A percentile compares a stretch with the other conserved stretches of the same genome.
phyloP scores from a whole-genome alignment of 35 echinoderm and acorn worm species.

The Ophioderma brevispina region DNA sequence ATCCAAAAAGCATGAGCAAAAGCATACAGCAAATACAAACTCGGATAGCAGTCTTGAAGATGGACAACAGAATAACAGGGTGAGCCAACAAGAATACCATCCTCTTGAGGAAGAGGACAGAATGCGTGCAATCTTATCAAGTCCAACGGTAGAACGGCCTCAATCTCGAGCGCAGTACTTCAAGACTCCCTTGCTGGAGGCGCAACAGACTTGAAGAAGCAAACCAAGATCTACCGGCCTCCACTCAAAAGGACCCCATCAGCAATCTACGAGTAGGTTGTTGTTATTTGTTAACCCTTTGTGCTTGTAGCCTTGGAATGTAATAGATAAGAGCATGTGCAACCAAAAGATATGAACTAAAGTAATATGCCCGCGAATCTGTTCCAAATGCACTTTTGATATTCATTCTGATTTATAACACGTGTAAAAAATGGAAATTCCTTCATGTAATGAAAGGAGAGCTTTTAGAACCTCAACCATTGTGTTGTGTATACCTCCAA shows the following conservation, averaged over 20 bases:
- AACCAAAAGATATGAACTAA: too few relatives aligned
- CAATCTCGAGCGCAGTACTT: background rate
- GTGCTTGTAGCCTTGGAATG: background rate
- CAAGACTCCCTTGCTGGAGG: slow-evolving; percentile 1
- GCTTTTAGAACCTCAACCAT: too few relatives aligned
- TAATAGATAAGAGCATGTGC: too few relatives aligned
- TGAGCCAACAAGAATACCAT: background rate
- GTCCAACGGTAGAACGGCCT: background rate
- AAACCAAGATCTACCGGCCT: slow-evolving; percentile 43
- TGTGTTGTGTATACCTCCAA: too few relatives aligned
- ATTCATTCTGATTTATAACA: too few relatives aligned
- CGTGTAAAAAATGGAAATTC: too few relatives aligned
- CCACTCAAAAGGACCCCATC: slow-evolving; percentile 41
- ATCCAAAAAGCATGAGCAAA: background rate
- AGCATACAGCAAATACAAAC: background rate
- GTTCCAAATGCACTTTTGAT: too few relatives aligned
- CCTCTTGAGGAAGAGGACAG: background rate
- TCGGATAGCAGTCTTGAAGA: background rate
- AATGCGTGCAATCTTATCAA: background rate
- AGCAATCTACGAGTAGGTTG: slow-evolving; percentile 48
- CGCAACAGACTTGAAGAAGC: background rate
- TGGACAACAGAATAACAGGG: background rate
- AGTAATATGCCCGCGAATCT: too few relatives aligned
- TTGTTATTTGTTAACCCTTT: slow-evolving; percentile 5
- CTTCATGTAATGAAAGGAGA: too few relatives aligned